phyloP scores from a whole-genome alignment of 2,888 invertebrate species.

The Orthosia gracilis region DNA sequence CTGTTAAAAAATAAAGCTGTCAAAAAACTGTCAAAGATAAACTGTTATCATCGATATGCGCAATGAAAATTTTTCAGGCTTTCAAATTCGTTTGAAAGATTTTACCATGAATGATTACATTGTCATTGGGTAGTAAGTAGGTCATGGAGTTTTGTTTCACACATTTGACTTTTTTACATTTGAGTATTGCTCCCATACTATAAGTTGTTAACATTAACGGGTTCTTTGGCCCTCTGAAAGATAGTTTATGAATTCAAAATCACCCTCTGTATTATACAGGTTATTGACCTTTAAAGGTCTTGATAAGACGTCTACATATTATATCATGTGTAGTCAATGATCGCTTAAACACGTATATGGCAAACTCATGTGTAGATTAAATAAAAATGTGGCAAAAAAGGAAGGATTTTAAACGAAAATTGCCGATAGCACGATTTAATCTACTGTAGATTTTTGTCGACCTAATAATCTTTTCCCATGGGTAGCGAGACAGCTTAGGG shows the following conservation, averaged over 20 bases:
- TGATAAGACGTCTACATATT: neutral
- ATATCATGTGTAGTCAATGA: neutral
- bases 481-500: slow-evolving; percentile 34
- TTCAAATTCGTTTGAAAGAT: too few relatives aligned
- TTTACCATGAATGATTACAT: too few relatives aligned
- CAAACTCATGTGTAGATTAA: neutral
- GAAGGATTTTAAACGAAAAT: slow-evolving; percentile 35
- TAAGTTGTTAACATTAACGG: neutral
- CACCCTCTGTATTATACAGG: neutral
- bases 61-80: too few relatives aligned
- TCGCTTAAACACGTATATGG: slow-evolving; percentile 1
- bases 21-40: too few relatives aligned
- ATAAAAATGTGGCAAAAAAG: slow-evolving; percentile 10
- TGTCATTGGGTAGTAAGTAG: too few relatives aligned
- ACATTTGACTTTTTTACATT: neutral
- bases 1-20: too few relatives aligned
- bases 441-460: slow-evolving; percentile 54
- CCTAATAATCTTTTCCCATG: slow-evolving; percentile 49
- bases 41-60: too few relatives aligned
- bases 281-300: neutral
- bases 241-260: neutral
- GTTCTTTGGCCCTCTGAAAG: slow-evolving; percentile 1
- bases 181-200: neutral
- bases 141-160: too few relatives aligned
- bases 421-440: slow-evolving; percentile 50